Percentiles rank a stretch among this genome's conserved stretches.
These are phyloP conservation scores for Probosciger aterrimus DNA, from an alignment of 2,113 vertebrate species.

Conservation along the genomic window DNA sequence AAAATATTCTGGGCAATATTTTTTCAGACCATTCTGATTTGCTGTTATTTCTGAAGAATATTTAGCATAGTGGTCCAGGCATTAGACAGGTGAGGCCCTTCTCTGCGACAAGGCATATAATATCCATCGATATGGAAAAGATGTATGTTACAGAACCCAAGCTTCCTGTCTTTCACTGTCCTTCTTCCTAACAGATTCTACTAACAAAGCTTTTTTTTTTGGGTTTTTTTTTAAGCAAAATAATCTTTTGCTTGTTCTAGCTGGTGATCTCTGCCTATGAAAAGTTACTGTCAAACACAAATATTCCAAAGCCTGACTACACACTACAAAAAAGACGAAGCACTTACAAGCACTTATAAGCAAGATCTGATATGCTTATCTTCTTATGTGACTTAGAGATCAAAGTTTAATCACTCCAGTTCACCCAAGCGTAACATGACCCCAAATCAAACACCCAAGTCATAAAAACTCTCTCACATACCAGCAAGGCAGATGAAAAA, in stretches of 20 bases:
- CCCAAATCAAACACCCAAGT: not conserved
- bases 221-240: not conserved
- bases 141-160: not conserved
- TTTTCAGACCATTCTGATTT: not conserved
- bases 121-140: not conserved
- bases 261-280: not conserved
- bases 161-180: not conserved
- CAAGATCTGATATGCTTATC: not conserved
- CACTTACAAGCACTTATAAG: not conserved
- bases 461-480: not conserved
- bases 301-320: not conserved
- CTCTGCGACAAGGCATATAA: not conserved
- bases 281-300: not conserved
- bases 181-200: not conserved
- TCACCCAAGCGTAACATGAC: not conserved
- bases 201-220: not conserved
- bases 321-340: not conserved
- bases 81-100: not conserved
- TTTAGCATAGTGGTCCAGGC: not conserved
- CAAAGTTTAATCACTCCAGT: constrained; percentile 11
- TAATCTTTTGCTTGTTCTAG: not conserved
- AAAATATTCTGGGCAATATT: not conserved
- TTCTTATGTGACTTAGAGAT: not conserved
- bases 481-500: not conserved
- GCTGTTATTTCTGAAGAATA: not conserved